phyloP scores from a whole-genome alignment of 2,888 invertebrate genomes.

The Empis stercorea region DNA sequence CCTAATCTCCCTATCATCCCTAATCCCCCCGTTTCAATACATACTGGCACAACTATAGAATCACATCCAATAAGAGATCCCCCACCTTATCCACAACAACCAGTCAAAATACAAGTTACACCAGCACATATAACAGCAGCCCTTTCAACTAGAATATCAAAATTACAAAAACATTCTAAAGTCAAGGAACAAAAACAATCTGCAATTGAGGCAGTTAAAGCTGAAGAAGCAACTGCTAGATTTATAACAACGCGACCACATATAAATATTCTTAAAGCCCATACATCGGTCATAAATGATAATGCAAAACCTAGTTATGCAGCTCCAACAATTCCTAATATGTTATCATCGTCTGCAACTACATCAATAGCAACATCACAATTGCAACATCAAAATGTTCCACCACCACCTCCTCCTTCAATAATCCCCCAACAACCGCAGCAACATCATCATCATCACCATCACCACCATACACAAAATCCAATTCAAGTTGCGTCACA shows the following conservation, averaged over 20 bases:
- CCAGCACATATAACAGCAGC: slow-evolving; percentile 6
- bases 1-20: slow-evolving; percentile 6
- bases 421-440: too few species aligned
- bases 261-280: slow-evolving; percentile 63
- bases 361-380: background rate
- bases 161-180: too few species aligned
- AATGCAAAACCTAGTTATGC: slow-evolving; percentile 48
- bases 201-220: slow-evolving; percentile 33
- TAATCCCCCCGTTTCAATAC: slow-evolving; percentile 16
- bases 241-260: slow-evolving; percentile 66
- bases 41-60: slow-evolving; percentile 15
- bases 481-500: slow-evolving; percentile 17
- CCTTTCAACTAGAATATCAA: slow-evolving; percentile 1
- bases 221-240: slow-evolving; percentile 60
- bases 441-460: background rate
- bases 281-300: slow-evolving; percentile 53
- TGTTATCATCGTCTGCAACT: background rate
- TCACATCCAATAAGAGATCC: slow-evolving; percentile 40
- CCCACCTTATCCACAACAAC: slow-evolving; percentile 47
- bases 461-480: slow-evolving; percentile 19
- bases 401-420: too few species aligned
- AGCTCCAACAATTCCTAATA: slow-evolving; percentile 29
- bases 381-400: too few species aligned
- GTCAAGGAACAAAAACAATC: background rate
- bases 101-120: background rate